phyloP scores from a whole-genome alignment of 2,113 vertebrate genomes.

The Antennarius striatus region DNA sequence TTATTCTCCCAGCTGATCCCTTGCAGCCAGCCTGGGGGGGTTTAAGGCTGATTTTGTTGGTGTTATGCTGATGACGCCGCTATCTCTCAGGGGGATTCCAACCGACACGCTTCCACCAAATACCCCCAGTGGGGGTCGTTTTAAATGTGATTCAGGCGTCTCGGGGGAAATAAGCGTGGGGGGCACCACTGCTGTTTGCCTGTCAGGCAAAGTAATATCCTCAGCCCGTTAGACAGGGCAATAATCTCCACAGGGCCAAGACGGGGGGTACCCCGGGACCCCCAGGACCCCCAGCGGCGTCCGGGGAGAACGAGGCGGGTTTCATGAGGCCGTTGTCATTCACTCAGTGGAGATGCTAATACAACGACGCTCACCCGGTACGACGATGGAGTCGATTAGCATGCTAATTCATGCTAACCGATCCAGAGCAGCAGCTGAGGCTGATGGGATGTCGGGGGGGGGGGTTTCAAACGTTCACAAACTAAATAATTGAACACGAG shows the following conservation, averaged over 20 bases:
- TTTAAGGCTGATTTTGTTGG: background rate
- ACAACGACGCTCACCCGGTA: no score
- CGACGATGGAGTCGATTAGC: no score
- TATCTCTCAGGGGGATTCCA: slow-evolving; percentile 2
- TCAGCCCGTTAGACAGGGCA: slow-evolving; percentile 14
- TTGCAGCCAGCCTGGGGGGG: background rate
- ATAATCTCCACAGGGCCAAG: slow-evolving; percentile 18
- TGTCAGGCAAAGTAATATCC: slow-evolving; percentile 28
- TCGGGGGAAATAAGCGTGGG: slow-evolving; percentile 36
- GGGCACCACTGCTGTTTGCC: slow-evolving; percentile 15
- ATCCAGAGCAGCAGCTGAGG: no score
- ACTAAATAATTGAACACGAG: no score
- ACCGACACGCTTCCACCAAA: slow-evolving; percentile 14
- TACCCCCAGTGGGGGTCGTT: slow-evolving; percentile 25
- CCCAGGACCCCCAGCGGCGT: background rate
- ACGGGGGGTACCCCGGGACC: background rate
- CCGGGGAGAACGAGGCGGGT: background rate
- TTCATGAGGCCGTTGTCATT: slow-evolving; percentile 24
- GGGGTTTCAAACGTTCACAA: no score
- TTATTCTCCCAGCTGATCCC: background rate
- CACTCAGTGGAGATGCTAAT: no score
- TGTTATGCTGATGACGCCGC: slow-evolving; percentile 15
- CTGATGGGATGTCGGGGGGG: no score
- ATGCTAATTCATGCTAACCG: no score
- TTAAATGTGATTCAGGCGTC: slow-evolving; percentile 39